Percentiles rank a stretch among this genome's conserved stretches.
These are phyloP conservation scores for Eurystomus glaucurus DNA, from an alignment of 2,797 vertebrate species.

Conservation along the genomic window DNA sequence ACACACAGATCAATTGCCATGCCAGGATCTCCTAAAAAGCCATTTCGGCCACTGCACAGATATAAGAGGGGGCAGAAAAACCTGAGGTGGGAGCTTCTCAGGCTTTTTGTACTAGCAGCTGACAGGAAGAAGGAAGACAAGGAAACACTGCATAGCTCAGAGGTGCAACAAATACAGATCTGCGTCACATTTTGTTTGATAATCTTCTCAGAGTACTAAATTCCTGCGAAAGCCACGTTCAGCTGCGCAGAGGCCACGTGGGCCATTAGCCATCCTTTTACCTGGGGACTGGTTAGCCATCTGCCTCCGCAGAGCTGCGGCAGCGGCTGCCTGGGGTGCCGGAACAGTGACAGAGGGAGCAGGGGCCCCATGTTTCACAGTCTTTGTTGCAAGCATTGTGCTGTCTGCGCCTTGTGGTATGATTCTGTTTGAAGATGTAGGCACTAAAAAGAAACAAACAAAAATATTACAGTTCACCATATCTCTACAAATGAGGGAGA, in stretches of 20 bases:
- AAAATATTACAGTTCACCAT: background rate
- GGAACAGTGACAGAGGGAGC: constrained; percentile 85
- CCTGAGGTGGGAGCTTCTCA: background rate
- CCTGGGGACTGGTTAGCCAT: constrained; percentile 92
- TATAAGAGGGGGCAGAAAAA: background rate
- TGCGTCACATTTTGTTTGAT: background rate
- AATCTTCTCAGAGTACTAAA: background rate
- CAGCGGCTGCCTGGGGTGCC: constrained; percentile 93
- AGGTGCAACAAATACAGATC: background rate
- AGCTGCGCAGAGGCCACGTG: background rate
- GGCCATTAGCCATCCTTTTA: constrained; percentile 65
- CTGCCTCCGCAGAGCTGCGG: constrained; percentile 92
- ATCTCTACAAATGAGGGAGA: background rate
- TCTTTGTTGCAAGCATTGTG: constrained; percentile 94
- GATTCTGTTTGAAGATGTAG: constrained; percentile 81
- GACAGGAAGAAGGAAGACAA: background rate
- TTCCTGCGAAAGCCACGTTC: background rate
- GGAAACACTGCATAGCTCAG: background rate
- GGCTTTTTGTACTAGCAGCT: background rate
- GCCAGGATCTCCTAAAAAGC: background rate
- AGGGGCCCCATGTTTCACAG: constrained; percentile 93
- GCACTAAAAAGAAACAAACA: constrained; percentile 48
- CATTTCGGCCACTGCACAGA: background rate
- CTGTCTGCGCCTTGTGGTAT: constrained; percentile 92
- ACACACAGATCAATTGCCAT: background rate